Evolutionary conservation across 2,888 invertebrate species (phyloP).

Genomic region (Cephus spinipes): DNA sequence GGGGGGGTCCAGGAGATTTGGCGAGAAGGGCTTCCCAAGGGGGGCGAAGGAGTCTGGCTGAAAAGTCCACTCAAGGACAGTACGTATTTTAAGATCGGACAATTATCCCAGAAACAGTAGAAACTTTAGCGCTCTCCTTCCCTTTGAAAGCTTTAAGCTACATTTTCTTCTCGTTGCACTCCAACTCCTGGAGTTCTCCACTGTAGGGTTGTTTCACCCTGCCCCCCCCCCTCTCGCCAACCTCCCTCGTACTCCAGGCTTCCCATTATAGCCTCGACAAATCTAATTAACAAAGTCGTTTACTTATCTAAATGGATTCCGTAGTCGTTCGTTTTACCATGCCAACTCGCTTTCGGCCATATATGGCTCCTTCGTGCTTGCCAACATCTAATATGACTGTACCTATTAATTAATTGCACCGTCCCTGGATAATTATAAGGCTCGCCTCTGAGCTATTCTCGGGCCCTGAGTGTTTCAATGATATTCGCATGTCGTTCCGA

Average conservation of each 20-base stretch:
- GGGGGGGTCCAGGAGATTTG: too few relatives aligned
- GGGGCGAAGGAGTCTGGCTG: too few relatives aligned
- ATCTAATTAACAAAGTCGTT: conserved; percentile 61
- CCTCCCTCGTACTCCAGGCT: background rate
- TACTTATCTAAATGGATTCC: conserved; percentile 59
- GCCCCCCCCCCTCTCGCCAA: background rate
- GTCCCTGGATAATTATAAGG: background rate
- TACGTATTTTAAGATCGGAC: conserved; percentile 40
- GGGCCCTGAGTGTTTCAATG: background rate
- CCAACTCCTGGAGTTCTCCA: conserved; percentile 40
- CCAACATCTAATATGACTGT: background rate
- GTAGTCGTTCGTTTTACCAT: conserved; percentile 45
- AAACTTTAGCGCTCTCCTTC: conserved; percentile 32
- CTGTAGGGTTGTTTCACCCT: conserved; percentile 30
- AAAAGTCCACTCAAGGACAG: too few relatives aligned
- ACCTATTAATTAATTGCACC: too few relatives aligned
- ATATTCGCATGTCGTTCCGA: too few relatives aligned
- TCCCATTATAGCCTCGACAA: conserved; percentile 48
- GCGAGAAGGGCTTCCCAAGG: too few relatives aligned
- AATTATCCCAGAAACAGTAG: conserved; percentile 34
- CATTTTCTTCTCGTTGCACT: conserved; percentile 41
- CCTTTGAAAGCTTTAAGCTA: conserved; percentile 31
- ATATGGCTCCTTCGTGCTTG: background rate
- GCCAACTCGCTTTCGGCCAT: background rate
- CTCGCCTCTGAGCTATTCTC: conserved; percentile 1